These are phyloP conservation scores for Lacanobia oleracea DNA, from an alignment of 2,888 invertebrate genomes.

Conservation along the genomic window DNA sequence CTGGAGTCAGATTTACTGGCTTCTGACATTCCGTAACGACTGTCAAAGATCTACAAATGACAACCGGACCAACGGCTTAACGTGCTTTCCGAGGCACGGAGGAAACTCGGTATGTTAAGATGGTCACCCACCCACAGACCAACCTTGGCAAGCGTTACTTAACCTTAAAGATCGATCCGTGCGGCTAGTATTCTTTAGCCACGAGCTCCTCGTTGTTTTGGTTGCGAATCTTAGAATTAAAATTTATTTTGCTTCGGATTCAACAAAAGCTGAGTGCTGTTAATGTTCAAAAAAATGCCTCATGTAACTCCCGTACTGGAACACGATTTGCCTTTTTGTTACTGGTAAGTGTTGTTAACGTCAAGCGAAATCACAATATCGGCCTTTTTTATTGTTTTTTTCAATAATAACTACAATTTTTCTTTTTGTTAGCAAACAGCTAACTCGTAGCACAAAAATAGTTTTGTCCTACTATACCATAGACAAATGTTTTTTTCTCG, in stretches of 20 bases:
- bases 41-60: too few species aligned
- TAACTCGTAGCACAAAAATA: neutral
- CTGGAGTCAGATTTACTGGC: too few species aligned
- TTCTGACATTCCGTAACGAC: too few species aligned
- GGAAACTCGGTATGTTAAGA: too few species aligned
- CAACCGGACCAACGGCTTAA: too few species aligned
- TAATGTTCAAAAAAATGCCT: constrained; percentile 6
- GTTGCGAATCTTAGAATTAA: neutral
- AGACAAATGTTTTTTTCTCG: constrained; percentile 32
- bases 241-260: neutral
- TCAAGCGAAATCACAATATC: neutral
- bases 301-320: neutral
- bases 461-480: neutral
- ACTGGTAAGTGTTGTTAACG: neutral
- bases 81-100: too few species aligned
- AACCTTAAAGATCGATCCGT: too few species aligned
- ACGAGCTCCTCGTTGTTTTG: too few species aligned
- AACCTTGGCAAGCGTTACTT: too few species aligned
- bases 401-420: neutral
- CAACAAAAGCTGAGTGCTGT: neutral
- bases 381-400: too few species aligned
- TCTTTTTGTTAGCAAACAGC: neutral
- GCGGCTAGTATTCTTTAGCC: too few species aligned
- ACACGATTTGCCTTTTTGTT: constrained; percentile 30
- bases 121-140: too few species aligned